Base-by-base conservation (phyloP, 2,888 invertebrate genomes). In the Idaea straminata region DNA sequence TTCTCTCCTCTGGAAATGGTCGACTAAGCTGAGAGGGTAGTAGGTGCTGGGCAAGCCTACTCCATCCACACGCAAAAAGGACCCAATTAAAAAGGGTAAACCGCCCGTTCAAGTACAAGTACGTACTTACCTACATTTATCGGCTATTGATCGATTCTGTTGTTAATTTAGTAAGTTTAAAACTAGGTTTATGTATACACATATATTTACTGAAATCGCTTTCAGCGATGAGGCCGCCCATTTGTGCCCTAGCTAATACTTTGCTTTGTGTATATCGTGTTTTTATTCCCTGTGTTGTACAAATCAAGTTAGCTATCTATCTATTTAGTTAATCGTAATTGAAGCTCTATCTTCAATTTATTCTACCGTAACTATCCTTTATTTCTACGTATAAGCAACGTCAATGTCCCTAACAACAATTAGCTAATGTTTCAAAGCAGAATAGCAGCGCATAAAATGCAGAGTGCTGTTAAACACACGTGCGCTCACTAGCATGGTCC, bases 401-500 rank as follows among this genome's bases (percentile, higher is more conserved):
- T 47, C 47, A 47, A 47, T 34, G 59, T 59, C 34, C 25, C 34
- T 59, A 59, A 59, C 59, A 25, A 34, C 59, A 59, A 59, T 59
- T 59, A 25, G 34, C 59, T 59, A 16, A 34, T 36, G 65, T 69
- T 67, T 77, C 75, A 71, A 74, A 73, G 71, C 77, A 78, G 78
- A 79, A 74, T 82, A 76, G 78, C 78, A 74, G 71, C 77, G 69
- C 82, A 87, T 89, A 85, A 89, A 89, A 86, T 79, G 85, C 88
- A 90, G 84, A 71, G 75, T 77, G 83, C 82, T 82, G 78, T 91
- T 84, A 90, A 86, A 78, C 78, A 83, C 91, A 91, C 87, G 83
- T 87, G 89, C 73, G 72, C 67, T 75, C 69, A 65, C 70, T 76
- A 73, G 77, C 77, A 76, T 71, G 69, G 78, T 80, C 74, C 78